Evolutionary conservation across 2,888 invertebrate genomes (phyloP).

Genomic region (Cosmia trapezina): DNA sequence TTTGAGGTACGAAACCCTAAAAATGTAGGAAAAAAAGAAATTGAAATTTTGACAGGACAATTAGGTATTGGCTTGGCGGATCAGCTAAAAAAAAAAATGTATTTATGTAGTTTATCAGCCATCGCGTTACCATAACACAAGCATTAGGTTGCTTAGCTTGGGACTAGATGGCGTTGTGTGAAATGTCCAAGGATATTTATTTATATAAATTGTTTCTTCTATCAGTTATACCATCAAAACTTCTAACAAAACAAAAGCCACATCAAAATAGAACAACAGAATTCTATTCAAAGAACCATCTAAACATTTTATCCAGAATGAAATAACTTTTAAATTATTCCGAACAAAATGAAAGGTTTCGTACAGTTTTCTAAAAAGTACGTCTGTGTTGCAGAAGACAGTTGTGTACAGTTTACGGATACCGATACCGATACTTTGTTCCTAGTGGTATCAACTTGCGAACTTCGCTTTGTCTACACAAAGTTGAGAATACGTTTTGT

Average conservation of each 20-base stretch:
- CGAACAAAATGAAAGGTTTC: slow-evolving; percentile 1
- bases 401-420: slow-evolving; percentile 15
- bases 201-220: not conserved
- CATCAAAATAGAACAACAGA: slow-evolving; percentile 13
- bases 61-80: too few species aligned
- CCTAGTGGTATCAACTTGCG: slow-evolving; percentile 30
- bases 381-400: slow-evolving; percentile 12
- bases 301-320: slow-evolving; percentile 5
- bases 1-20: too few species aligned
- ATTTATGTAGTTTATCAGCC: too few species aligned
- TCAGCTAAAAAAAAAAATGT: too few species aligned
- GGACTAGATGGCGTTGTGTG: too few species aligned
- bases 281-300: slow-evolving; percentile 21
- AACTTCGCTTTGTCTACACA: slow-evolving; percentile 20
- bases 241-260: not conserved
- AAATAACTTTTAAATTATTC: slow-evolving; percentile 23
- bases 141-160: too few species aligned
- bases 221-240: not conserved
- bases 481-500: slow-evolving; percentile 26
- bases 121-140: too few species aligned
- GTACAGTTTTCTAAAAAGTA: slow-evolving; percentile 5
- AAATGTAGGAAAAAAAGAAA: too few species aligned
- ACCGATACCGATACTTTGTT: slow-evolving; percentile 30
- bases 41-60: too few species aligned
- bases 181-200: too few species aligned